Evolutionary conservation across 2,888 invertebrate species (phyloP).

Genomic region (Plebejus melissa): DNA sequence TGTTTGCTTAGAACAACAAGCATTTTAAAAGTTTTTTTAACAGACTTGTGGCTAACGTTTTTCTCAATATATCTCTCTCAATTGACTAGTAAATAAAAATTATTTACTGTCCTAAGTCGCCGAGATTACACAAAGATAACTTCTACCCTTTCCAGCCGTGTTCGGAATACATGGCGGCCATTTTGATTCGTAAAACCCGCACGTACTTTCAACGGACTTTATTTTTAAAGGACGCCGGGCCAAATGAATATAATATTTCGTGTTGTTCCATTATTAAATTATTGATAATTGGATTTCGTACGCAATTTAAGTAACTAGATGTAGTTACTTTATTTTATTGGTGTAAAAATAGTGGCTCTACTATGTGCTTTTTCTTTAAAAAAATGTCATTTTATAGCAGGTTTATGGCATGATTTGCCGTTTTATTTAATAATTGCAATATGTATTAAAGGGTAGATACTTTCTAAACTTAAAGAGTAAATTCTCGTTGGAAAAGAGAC

Average conservation of each 20-base stretch:
- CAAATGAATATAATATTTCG: slow-evolving; percentile 22
- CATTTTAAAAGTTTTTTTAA: too few relatives aligned
- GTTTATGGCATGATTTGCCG: too few relatives aligned
- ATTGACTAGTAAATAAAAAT: slow-evolving; percentile 20
- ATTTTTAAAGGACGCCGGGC: slow-evolving; percentile 30
- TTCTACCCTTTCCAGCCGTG: slow-evolving; percentile 32
- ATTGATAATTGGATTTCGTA: slow-evolving; percentile 12
- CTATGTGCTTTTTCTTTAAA: background rate
- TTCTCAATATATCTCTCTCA: background rate
- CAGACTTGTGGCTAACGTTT: background rate
- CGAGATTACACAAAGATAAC: slow-evolving; percentile 32
- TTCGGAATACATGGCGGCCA: slow-evolving; percentile 32
- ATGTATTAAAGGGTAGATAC: too few relatives aligned
- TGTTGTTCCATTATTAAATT: slow-evolving; percentile 18
- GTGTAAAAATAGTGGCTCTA: background rate
- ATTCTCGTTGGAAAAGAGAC: too few relatives aligned
- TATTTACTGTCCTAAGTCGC: slow-evolving; percentile 23
- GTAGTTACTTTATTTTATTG: background rate
- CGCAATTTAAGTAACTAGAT: background rate
- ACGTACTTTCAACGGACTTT: slow-evolving; percentile 33
- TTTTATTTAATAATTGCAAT: too few relatives aligned
- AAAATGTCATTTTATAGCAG: too few relatives aligned
- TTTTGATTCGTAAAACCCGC: slow-evolving; percentile 33
- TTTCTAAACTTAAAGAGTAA: too few relatives aligned
- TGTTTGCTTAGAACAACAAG: background rate